Evolutionary conservation across 2,888 invertebrate species (phyloP).

Genomic region (Parochlus steinenii): DNA sequence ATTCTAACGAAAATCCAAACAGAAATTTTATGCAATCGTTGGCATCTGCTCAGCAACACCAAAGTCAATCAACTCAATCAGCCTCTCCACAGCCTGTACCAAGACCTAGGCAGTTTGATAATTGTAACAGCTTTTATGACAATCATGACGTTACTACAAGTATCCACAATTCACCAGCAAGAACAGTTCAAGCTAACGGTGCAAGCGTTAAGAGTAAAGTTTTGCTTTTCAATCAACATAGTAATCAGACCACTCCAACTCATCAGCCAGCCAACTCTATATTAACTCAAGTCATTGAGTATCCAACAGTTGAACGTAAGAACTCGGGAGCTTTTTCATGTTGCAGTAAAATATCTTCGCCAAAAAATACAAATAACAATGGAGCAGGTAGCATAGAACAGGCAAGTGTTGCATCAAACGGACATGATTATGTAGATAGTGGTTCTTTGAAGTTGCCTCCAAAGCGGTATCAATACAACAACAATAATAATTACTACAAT

Average conservation of each 20-base stretch:
- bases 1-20: conserved; percentile 4
- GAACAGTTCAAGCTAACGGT: conserved; percentile 16
- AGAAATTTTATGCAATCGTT: not conserved
- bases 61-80: not conserved
- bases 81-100: conserved; percentile 5
- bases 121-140: conserved; percentile 11
- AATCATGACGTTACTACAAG: conserved; percentile 9
- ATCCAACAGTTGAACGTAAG: conserved; percentile 55
- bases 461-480: conserved; percentile 39
- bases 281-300: conserved; percentile 42
- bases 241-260: not conserved
- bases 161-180: conserved; percentile 26
- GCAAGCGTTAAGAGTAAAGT: conserved; percentile 19
- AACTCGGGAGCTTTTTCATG: conserved; percentile 56
- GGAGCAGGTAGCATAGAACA: conserved; percentile 33
- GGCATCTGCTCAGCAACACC: conserved; percentile 2
- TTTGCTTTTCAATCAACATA: conserved; percentile 17
- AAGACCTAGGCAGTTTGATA: conserved; percentile 5
- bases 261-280: not conserved
- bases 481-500: conserved; percentile 18
- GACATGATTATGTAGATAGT: too few species aligned
- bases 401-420: conserved; percentile 32
- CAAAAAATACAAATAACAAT: conserved; percentile 35
- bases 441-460: conserved; percentile 40
- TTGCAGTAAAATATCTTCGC: conserved; percentile 38